These are phyloP conservation scores for Allolobophora icterica DNA, from an alignment of 2,888 invertebrate species.

Conservation along the genomic window DNA sequence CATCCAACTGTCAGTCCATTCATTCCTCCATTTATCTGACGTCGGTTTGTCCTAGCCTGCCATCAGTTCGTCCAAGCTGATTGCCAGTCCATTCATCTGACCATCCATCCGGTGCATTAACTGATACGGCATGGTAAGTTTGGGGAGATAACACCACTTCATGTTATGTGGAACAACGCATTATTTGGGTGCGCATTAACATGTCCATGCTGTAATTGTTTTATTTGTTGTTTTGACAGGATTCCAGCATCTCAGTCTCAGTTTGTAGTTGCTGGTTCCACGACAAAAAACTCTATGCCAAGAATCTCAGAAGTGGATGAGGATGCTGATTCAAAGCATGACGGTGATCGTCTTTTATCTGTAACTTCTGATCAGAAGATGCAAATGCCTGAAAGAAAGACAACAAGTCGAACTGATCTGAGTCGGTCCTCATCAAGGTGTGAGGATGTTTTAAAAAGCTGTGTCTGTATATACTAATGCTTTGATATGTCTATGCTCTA, in stretches of 20 bases:
- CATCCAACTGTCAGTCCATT: too few relatives aligned
- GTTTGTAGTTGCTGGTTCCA: slow-evolving; percentile 9
- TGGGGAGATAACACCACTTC: too few relatives aligned
- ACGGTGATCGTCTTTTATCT: not conserved
- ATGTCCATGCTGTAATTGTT: not conserved
- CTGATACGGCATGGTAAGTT: too few relatives aligned
- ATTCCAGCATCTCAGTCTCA: not conserved
- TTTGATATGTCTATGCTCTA: not conserved
- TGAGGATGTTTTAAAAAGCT: not conserved
- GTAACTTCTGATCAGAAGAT: not conserved
- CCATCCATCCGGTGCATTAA: too few relatives aligned
- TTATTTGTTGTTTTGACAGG: not conserved
- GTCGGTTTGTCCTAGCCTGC: too few relatives aligned
- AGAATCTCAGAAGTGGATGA: not conserved
- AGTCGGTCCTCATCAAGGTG: not conserved
- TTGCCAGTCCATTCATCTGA: too few relatives aligned
- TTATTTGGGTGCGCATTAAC: too few relatives aligned
- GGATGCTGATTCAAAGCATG: not conserved
- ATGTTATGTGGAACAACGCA: too few relatives aligned
- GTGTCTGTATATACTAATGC: not conserved
- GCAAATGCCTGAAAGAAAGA: not conserved
- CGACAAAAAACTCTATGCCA: not conserved
- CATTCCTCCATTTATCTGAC: too few relatives aligned
- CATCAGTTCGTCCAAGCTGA: too few relatives aligned
- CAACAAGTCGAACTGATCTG: not conserved